Base-by-base conservation (phyloP, 2,888 invertebrate genomes). In the Aphidoletes aphidimyza region DNA sequence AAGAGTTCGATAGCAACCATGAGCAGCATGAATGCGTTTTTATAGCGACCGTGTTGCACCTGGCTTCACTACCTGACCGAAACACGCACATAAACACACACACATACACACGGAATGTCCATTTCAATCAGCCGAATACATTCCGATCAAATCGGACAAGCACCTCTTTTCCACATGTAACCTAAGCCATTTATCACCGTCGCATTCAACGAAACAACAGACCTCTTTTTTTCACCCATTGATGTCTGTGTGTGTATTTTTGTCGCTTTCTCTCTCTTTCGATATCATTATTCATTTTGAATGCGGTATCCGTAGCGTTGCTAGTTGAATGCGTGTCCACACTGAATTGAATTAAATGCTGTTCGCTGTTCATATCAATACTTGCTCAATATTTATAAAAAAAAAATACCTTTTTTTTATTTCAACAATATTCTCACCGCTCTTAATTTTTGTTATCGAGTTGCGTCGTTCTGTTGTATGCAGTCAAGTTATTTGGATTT, bases 121-220 rank as follows among this genome's bases (percentile, higher is more conserved):
- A 9, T 5, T 30, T 30, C 34, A 14, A 42, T 69, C 30, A 14
- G 69, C 14, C 30, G 30, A 3, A 3, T 26, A 54, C 69, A 69
- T 69, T 69, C 69, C 69, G 30, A 11, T 69, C 30, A 30, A 69
- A 69, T 69, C 69, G 69, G 30, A 69, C 69, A 69, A 3, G 69
- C 30, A 69, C 69, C 69, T 69, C 30, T n/a, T 69, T 69, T 17
- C n/a, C 6, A 1, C 14, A 0, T 22, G 22, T 54, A n/a, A n/a
- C n/a, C 0, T 14, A 69, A 54, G 6, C 69, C 26, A 30, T 69
- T 69, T 34, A 30, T 69, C 30, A 69, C 69, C n/a, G 14, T 14
- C 30, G 30, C 26, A 26, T 17, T 14, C 17, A 69, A 11, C 17
- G 69, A 30, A 69, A 69, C 30, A 69, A 30, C 69, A 30, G 3